These are phyloP conservation scores for Sitta europaea DNA, from an alignment of 2,113 vertebrate species.

Conservation along the genomic window DNA sequence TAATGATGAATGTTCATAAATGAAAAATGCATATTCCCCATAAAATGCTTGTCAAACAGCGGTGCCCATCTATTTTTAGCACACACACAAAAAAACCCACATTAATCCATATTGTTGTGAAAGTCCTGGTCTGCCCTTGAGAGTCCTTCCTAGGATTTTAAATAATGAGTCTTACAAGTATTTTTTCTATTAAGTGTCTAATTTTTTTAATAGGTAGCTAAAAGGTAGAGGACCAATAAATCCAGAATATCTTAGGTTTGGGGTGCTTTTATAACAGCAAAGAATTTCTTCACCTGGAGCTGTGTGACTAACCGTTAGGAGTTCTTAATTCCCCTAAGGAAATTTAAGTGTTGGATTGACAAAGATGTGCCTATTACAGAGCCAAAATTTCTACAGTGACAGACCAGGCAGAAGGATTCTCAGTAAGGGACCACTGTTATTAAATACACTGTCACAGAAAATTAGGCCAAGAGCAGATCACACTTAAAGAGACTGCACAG, in stretches of 20 bases:
- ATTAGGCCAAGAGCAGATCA: constrained; percentile 49
- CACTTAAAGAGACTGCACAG: constrained; percentile 8
- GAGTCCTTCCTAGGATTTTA: background rate
- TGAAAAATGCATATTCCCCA: constrained; percentile 42
- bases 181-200: background rate
- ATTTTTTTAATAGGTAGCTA: background rate
- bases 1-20: constrained; percentile 58
- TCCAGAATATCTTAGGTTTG: background rate
- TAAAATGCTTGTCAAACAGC: constrained; percentile 35
- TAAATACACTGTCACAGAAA: constrained; percentile 57
- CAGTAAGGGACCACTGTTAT: constrained; percentile 47
- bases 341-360: background rate
- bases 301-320: background rate
- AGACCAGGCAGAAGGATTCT: constrained; percentile 57
- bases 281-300: background rate
- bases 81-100: background rate
- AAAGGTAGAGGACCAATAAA: background rate
- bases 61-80: constrained; percentile 24
- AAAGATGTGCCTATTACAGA: background rate
- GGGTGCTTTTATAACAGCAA: background rate
- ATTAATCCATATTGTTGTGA: constrained; percentile 29
- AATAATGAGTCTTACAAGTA: background rate
- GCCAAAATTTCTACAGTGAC: constrained; percentile 14
- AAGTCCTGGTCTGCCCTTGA: constrained; percentile 42
- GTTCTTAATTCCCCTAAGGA: constrained; percentile 20